Base-by-base conservation (phyloP, 2,888 invertebrate species). In the Proisotoma minuta region DNA sequence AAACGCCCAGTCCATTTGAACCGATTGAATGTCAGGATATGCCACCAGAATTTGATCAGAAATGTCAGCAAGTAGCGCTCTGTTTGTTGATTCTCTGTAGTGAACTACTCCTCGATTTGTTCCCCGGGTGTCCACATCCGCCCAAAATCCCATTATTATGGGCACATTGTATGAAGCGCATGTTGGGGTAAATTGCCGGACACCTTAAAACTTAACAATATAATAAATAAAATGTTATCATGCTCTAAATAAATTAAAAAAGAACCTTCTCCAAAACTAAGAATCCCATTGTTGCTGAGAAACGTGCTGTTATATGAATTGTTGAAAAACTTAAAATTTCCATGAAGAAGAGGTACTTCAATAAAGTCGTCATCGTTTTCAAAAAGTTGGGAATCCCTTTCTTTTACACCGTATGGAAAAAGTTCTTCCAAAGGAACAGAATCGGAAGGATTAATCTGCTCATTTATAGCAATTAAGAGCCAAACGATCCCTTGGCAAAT, bases 131-230 rank as follows among this genome's bases (percentile, higher is more conserved):
- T 51, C 29, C 2, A 48, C 26, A 27, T 64, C 64, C 0, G 60
- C 39, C 64, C 60, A 64, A 23, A 29, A 64, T 1, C 57, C 48
- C 49, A 64, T 60, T 2, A 64, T 60, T 57, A 64, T 64, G 20
- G 64, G 60, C 15, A 28, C 22, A 5, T 8, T 22, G 4, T 56
- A 28, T 10, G 64, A 49, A 1, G 29, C 3, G n/a, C 64, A 64
- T 1, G 29, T 20, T 1, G 64, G 53, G 0, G 58, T 64, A 48
- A 22, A 61, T 1, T 27, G 3, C 26, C 15, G 20, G 1, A 54
- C 24, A 22, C 63, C 63, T n/a, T 63, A 34, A 10, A 10, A 34
- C 15, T 34, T 34, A 34, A 34, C 15, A 10, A 34, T 34, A 10
- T 34, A 34, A 34, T 10, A 15, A 34, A 34, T 34, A 34, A 34